Evolutionary conservation across 2,113 vertebrate species (phyloP).

Genomic region (Lepus europaeus): DNA sequence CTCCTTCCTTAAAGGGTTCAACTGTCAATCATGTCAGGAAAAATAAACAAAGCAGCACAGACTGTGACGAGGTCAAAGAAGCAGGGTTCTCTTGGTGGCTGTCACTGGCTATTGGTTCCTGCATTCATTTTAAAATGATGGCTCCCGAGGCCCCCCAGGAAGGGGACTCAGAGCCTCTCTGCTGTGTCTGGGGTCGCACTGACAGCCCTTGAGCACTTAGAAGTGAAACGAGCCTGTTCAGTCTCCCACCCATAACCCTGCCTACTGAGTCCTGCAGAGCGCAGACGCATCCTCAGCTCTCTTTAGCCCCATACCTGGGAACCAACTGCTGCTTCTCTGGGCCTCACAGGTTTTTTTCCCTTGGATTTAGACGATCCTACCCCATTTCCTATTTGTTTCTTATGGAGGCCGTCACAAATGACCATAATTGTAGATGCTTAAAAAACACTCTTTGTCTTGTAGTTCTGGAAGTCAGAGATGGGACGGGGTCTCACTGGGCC

Average conservation of each 20-base stretch:
- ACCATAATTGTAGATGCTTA: not conserved
- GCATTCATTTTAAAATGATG: not conserved
- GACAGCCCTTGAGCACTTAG: not conserved
- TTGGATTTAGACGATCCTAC: not conserved
- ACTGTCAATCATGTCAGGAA: not conserved
- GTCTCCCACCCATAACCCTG: not conserved
- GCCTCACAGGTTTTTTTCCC: not conserved
- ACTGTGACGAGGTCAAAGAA: not conserved
- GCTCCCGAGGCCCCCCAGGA: not conserved
- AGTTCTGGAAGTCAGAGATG: conserved; percentile 5
- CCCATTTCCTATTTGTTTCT: not conserved
- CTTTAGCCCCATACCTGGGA: not conserved
- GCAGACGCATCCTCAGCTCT: no score
- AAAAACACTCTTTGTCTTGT: not conserved
- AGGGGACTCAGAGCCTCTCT: not conserved
- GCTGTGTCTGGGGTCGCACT: not conserved
- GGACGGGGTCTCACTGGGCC: not conserved
- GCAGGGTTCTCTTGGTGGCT: not conserved
- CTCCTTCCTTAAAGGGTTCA: conserved; percentile 12
- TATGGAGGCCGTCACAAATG: not conserved
- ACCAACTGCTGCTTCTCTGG: not conserved
- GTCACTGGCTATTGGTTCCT: not conserved
- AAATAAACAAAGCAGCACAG: conserved; percentile 31
- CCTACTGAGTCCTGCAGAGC: fast-evolving
- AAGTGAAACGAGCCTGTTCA: not conserved